phyloP scores from a whole-genome alignment of 2,113 vertebrate species.

The Rhinichthys klamathensis region DNA sequence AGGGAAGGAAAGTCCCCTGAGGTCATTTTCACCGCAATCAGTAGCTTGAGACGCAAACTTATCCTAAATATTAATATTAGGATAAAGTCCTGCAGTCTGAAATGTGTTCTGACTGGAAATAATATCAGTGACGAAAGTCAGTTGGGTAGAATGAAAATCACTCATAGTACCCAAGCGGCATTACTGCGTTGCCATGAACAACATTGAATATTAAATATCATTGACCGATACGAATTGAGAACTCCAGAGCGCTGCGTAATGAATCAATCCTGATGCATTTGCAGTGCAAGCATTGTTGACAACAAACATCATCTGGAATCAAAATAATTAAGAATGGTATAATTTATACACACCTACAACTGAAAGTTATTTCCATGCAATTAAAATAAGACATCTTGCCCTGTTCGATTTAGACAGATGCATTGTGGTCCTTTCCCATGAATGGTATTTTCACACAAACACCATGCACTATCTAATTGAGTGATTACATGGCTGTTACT shows the following conservation, averaged over 20 bases:
- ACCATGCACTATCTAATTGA: conserved; percentile 31
- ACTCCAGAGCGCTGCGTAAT: background rate
- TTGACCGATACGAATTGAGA: background rate
- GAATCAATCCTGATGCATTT: background rate
- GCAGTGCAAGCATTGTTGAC: too few species aligned
- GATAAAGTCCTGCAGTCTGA: too few species aligned
- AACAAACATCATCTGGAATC: conserved; percentile 7
- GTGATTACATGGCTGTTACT: conserved; percentile 37
- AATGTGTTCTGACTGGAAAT: too few species aligned
- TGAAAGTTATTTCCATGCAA: background rate
- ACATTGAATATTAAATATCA: background rate
- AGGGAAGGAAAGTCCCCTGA: too few species aligned
- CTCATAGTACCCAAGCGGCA: background rate
- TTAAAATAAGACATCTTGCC: background rate
- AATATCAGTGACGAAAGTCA: too few species aligned
- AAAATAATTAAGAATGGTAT: conserved; percentile 10
- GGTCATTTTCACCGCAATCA: too few species aligned
- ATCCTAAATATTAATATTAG: too few species aligned
- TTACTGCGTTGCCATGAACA: background rate
- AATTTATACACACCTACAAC: conserved; percentile 9
- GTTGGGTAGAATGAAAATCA: too few species aligned
- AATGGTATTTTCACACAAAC: conserved; percentile 45
- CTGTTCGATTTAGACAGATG: background rate
- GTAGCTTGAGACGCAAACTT: too few species aligned
- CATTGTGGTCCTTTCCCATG: background rate